A percentile compares a stretch with the other conserved stretches of the same genome.
Conservation (phyloP, 2,797 vertebrate species). For the Protonibea diacanthus region DNA sequence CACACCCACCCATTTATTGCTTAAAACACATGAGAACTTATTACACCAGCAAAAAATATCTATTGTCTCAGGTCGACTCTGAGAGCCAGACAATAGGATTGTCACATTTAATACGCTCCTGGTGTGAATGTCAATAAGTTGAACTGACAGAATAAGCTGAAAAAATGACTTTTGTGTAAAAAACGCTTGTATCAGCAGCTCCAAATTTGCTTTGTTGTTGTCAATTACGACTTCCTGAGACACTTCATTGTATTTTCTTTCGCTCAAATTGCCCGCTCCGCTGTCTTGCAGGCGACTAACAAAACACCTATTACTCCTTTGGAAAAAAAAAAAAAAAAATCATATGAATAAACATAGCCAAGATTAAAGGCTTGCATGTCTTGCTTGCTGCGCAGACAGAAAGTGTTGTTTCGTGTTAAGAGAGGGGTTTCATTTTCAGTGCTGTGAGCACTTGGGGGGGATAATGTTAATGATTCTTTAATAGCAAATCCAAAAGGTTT, state of each 20-base stretch:
- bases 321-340: slow-evolving; percentile 57
- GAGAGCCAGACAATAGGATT: slow-evolving; percentile 75
- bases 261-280: slow-evolving; percentile 71
- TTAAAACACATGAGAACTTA: slow-evolving; percentile 68
- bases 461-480: slow-evolving; percentile 82
- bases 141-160: slow-evolving; percentile 77
- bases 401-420: slow-evolving; percentile 77
- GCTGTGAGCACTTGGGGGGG: slow-evolving; percentile 60
- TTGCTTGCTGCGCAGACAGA: slow-evolving; percentile 82
- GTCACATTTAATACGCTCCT: slow-evolving; percentile 78
- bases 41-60: slow-evolving; percentile 57
- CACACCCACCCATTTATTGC: slow-evolving; percentile 61
- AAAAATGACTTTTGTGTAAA: slow-evolving; percentile 74
- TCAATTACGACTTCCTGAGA: slow-evolving; percentile 84
- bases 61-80: slow-evolving; percentile 69
- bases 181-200: slow-evolving; percentile 81
- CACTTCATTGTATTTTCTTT: slow-evolving; percentile 78
- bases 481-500: slow-evolving; percentile 83
- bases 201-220: slow-evolving; percentile 84
- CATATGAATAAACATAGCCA: slow-evolving; percentile 84
- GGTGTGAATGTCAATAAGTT: slow-evolving; percentile 83
- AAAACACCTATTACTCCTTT: slow-evolving; percentile 81
- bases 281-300: slow-evolving; percentile 78
- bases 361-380: slow-evolving; percentile 84
- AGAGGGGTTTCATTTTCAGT: slow-evolving; percentile 76